phyloP scores from a whole-genome alignment of 1,140 invertebrate genomes.

The Cataglyphis hispanica region DNA sequence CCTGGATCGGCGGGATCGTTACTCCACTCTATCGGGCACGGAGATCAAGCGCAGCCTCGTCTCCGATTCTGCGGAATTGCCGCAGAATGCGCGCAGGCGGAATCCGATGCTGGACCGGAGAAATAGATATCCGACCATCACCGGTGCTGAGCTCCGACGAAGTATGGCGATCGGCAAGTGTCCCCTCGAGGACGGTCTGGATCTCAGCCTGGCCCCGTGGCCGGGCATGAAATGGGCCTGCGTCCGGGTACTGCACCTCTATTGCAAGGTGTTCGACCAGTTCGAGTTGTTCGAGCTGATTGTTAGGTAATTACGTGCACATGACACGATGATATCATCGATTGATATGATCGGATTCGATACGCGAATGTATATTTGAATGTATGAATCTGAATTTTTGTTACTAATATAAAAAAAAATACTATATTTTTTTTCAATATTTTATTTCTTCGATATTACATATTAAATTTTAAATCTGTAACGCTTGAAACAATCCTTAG shows the following conservation, averaged over 20 bases:
- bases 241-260: slow-evolving; percentile 92
- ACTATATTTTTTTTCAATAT: background rate
- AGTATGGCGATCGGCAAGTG: slow-evolving; percentile 81
- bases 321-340: background rate
- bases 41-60: slow-evolving; percentile 82
- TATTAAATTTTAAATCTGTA: background rate
- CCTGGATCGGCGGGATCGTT: slow-evolving; percentile 81
- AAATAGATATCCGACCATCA: slow-evolving; percentile 83
- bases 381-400: background rate
- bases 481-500: background rate
- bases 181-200: slow-evolving; percentile 84
- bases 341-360: background rate
- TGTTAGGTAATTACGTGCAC: slow-evolving; percentile 89
- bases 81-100: slow-evolving; percentile 35
- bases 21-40: slow-evolving; percentile 82
- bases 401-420: background rate
- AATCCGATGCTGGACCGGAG: slow-evolving; percentile 76
- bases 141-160: slow-evolving; percentile 82
- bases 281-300: slow-evolving; percentile 92
- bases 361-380: background rate
- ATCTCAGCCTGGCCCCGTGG: slow-evolving; percentile 88
- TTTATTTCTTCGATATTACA: background rate
- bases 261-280: slow-evolving; percentile 94
- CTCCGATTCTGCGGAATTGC: slow-evolving; percentile 23
- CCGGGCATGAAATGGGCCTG: slow-evolving; percentile 92